These are phyloP conservation scores for Pseudochaenichthys georgianus DNA, from an alignment of 2,797 vertebrate species.

Conservation along the genomic window DNA sequence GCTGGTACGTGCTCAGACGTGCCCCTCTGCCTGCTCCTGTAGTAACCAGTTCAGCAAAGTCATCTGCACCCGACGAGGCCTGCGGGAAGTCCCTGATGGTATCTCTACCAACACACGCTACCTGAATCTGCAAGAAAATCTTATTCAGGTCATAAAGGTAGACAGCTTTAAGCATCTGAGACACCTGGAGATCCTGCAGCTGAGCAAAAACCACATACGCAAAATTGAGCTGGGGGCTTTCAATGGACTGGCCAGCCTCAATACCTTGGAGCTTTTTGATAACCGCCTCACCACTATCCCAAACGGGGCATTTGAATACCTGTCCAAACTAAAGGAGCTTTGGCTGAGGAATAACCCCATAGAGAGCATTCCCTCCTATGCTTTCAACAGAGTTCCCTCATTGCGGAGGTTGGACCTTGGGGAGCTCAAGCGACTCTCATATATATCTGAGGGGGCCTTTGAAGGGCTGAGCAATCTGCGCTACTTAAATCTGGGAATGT, in stretches of 20 bases:
- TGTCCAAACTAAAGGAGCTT: constrained; percentile 99
- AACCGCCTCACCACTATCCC: constrained; percentile 99
- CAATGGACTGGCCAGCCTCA: constrained; percentile 98
- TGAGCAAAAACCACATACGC: constrained; percentile 99
- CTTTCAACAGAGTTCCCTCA: constrained; percentile 99
- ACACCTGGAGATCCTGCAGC: constrained; percentile 97
- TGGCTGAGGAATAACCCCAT: constrained; percentile 99
- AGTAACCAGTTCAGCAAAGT: constrained; percentile 99
- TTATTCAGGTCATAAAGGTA: constrained; percentile 99
- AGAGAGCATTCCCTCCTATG: constrained; percentile 98
- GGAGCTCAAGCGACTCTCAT: constrained; percentile 97
- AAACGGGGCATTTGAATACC: constrained; percentile 99
- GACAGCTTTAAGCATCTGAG: constrained; percentile 99
- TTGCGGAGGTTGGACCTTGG: constrained; percentile 96
- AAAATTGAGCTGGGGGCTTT: constrained; percentile 99
- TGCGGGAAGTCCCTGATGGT: constrained; percentile 97
- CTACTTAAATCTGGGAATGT: constrained; percentile 99
- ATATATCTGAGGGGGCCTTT: constrained; percentile 99
- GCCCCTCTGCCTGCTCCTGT: constrained; percentile 98
- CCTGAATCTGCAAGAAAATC: constrained; percentile 99
- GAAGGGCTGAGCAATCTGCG: constrained; percentile 99
- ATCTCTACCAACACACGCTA: constrained; percentile 98
- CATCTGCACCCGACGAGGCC: constrained; percentile 96
- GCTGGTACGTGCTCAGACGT: constrained; percentile 98
- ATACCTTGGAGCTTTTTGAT: constrained; percentile 99